Evolutionary conservation across 2,113 vertebrate genomes (phyloP).

Genomic region (Calypte anna): DNA sequence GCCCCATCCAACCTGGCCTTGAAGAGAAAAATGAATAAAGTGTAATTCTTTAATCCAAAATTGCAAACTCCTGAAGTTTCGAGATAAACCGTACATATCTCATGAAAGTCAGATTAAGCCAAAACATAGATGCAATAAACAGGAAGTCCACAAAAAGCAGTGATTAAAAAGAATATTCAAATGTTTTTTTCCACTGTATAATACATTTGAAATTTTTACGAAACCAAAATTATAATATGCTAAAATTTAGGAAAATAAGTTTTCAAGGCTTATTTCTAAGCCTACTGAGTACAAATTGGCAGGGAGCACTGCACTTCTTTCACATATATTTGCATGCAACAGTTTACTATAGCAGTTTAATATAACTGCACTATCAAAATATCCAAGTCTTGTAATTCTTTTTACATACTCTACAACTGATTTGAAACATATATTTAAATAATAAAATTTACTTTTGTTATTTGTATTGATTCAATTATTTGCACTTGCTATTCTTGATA

Average conservation of each 20-base stretch:
- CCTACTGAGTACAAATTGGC: not conserved
- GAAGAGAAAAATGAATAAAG: not conserved
- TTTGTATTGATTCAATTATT: not conserved
- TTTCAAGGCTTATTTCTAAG: not conserved
- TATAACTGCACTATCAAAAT: not conserved
- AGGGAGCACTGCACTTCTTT: not conserved
- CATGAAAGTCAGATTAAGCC: not conserved
- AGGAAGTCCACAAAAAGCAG: not conserved
- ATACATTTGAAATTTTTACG: not conserved
- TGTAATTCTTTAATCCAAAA: not conserved
- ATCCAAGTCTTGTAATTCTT: not conserved
- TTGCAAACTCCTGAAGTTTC: not conserved
- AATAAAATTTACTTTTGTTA: not conserved
- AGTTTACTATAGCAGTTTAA: not conserved
- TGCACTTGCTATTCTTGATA: not conserved
- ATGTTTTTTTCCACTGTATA: not conserved
- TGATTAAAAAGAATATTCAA: not conserved
- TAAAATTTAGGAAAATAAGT: not conserved
- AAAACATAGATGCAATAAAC: not conserved
- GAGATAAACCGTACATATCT: not conserved
- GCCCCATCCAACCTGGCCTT: too few relatives aligned
- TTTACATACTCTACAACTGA: not conserved
- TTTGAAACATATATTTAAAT: not conserved
- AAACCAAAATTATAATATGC: not conserved
- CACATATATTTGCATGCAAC: not conserved